phyloP scores from a whole-genome alignment of 2,888 invertebrate species.

The Hydrotaea diabolus region DNA sequence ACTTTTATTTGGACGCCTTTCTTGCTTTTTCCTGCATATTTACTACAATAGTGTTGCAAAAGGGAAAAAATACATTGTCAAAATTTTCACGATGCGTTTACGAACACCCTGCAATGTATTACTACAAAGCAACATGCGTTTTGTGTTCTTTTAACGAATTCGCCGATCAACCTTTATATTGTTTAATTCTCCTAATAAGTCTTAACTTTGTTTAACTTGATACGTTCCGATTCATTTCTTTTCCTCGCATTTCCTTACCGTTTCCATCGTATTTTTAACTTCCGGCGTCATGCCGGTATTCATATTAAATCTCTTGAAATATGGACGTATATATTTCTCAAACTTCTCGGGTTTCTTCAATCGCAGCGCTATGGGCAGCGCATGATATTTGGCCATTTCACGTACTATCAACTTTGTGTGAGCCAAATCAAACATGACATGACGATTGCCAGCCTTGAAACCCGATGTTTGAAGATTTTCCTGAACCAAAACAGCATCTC shows the following conservation, averaged over 20 bases:
- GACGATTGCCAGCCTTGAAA: conserved; percentile 82
- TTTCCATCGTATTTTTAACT: conserved; percentile 66
- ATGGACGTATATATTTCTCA: conserved; percentile 79
- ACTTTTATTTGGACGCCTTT: too few species aligned
- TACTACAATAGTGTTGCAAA: too few species aligned
- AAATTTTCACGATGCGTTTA: too few species aligned
- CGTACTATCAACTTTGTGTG: conserved; percentile 81
- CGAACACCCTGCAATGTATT: too few species aligned
- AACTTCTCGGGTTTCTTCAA: conserved; percentile 81
- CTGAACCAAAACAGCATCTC: conserved; percentile 83
- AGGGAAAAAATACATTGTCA: too few species aligned
- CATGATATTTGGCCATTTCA: conserved; percentile 83
- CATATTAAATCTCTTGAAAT: conserved; percentile 75
- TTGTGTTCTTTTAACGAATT: too few species aligned
- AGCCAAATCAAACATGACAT: conserved; percentile 81
- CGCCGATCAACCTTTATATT: too few species aligned
- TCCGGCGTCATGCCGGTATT: conserved; percentile 65
- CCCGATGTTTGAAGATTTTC: conserved; percentile 83
- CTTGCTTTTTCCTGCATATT: too few species aligned
- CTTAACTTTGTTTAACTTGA: too few species aligned
- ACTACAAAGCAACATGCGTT: too few species aligned
- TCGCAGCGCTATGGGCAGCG: conserved; percentile 83
- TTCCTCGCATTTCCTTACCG: conserved; percentile 65
- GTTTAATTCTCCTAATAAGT: too few species aligned
- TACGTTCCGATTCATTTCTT: too few species aligned